Percentiles rank a stretch among this genome's conserved stretches.
Evolutionary conservation across 1,140 invertebrate species (phyloP).

Genomic region (Gryllus bimaculatus): DNA sequence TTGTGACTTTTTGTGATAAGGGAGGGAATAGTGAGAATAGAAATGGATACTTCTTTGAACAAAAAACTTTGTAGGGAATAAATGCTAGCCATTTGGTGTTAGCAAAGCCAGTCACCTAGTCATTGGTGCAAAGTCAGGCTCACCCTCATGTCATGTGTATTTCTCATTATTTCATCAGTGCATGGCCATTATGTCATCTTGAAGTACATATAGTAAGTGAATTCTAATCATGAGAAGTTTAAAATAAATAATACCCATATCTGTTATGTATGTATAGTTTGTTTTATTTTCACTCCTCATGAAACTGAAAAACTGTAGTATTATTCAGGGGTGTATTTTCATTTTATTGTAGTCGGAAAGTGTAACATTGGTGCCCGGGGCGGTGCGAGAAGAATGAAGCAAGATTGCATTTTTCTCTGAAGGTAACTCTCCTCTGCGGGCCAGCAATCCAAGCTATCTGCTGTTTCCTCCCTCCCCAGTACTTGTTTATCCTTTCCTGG

Average conservation of each 20-base stretch:
- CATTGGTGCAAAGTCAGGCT: neutral
- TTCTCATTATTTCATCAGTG: constrained; percentile 10
- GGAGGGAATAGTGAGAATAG: constrained; percentile 10
- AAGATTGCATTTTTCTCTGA: constrained; percentile 7
- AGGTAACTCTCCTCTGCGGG: neutral
- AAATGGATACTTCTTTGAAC: constrained; percentile 4
- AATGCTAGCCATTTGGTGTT: neutral
- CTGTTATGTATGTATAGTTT: neutral
- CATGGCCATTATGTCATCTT: neutral
- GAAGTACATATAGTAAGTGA: neutral
- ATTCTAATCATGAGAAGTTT: neutral
- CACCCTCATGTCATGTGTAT: constrained; percentile 5
- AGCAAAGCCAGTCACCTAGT: neutral
- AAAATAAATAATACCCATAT: constrained; percentile 3
- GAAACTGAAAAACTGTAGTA: constrained; percentile 9
- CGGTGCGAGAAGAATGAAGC: constrained; percentile 21
- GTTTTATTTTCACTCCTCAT: constrained; percentile 1
- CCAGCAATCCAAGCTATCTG: neutral
- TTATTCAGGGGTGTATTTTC: constrained; percentile 13
- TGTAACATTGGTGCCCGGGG: constrained; percentile 18
- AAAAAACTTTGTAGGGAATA: neutral
- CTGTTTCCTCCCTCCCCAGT: neutral
- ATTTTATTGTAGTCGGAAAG: constrained; percentile 22
- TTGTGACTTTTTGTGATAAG: neutral
- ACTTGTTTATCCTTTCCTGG: neutral